Percentiles rank a stretch among this genome's conserved stretches.
These are phyloP conservation scores for Pseudomyrmex sp. DNA, from an alignment of 1,140 invertebrate genomes.

Conservation along the genomic window DNA sequence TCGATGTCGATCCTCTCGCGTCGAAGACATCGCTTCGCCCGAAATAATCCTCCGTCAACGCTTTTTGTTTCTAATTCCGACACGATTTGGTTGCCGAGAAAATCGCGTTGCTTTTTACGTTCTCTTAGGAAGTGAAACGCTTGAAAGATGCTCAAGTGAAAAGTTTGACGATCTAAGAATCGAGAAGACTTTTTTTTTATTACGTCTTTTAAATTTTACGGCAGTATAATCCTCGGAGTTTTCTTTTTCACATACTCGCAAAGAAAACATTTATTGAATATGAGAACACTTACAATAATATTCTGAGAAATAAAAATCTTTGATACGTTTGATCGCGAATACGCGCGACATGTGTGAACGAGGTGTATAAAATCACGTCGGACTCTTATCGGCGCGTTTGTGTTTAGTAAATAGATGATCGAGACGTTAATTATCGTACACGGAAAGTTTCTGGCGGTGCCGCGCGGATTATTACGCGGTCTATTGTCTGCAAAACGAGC, in stretches of 20 bases:
- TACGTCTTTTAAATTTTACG: no score
- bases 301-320: no score
- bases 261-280: no score
- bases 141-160: background rate
- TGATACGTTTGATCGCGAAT: no score
- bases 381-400: background rate
- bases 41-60: slow-evolving; percentile 3
- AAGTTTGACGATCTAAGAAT: background rate
- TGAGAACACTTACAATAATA: no score
- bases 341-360: no score
- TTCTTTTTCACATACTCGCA: no score
- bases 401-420: background rate
- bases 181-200: background rate
- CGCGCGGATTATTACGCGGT: background rate
- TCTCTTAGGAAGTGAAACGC: no score
- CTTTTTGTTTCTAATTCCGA: background rate
- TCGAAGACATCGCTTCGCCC: background rate
- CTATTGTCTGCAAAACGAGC: background rate
- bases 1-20: background rate
- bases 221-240: no score
- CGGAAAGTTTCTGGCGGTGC: background rate
- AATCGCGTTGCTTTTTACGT: background rate
- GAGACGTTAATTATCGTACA: background rate
- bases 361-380: no score
- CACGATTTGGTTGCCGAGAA: background rate